These are phyloP conservation scores for Scarus forsteni DNA, from an alignment of 2,797 vertebrate genomes.

Conservation along the genomic window DNA sequence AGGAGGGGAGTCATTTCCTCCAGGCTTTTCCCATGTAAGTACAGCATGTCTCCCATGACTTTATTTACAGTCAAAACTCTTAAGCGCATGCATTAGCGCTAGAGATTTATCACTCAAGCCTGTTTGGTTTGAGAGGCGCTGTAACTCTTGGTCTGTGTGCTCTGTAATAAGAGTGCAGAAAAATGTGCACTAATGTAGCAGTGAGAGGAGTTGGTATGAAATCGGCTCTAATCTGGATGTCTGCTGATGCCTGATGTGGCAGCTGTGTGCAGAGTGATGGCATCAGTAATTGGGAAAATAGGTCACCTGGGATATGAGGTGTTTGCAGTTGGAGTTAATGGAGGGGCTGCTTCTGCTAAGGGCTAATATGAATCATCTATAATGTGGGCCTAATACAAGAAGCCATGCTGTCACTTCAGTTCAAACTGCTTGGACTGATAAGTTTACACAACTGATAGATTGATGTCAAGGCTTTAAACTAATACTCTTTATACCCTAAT, in stretches of 20 bases:
- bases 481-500: slow-evolving; percentile 57
- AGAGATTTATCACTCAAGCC: slow-evolving; percentile 81
- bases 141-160: slow-evolving; percentile 75
- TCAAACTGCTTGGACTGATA: slow-evolving; percentile 89
- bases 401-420: slow-evolving; percentile 85
- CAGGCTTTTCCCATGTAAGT: slow-evolving; percentile 70
- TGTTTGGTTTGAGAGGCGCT: slow-evolving; percentile 75
- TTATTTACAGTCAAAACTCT: slow-evolving; percentile 83
- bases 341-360: slow-evolving; percentile 77
- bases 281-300: slow-evolving; percentile 83
- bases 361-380: slow-evolving; percentile 79
- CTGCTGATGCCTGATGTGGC: slow-evolving; percentile 64
- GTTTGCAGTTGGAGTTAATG: slow-evolving; percentile 83
- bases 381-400: slow-evolving; percentile 83
- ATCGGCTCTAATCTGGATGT: slow-evolving; percentile 65
- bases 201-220: slow-evolving; percentile 68
- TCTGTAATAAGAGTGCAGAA: slow-evolving; percentile 77
- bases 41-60: slow-evolving; percentile 75
- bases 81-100: slow-evolving; percentile 75
- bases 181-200: slow-evolving; percentile 73
- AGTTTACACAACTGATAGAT: slow-evolving; percentile 76
- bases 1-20: slow-evolving; percentile 62
- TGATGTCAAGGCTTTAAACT: slow-evolving; percentile 69
- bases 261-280: slow-evolving; percentile 78
- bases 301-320: slow-evolving; percentile 79